Base-by-base conservation (phyloP, 2,888 invertebrate species). In the Biston stratarius region DNA sequence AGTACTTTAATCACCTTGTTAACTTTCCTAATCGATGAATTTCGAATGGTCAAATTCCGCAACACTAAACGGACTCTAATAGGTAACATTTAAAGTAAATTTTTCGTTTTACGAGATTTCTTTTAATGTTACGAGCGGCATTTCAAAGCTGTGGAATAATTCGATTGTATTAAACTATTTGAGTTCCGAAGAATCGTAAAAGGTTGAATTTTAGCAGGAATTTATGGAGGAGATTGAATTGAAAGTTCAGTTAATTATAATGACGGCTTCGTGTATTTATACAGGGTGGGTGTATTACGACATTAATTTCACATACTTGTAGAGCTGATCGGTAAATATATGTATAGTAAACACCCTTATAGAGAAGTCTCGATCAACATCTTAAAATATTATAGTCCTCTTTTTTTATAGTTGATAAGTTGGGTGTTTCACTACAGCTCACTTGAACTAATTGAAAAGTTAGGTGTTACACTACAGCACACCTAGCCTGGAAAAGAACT, bases 1-100 rank as follows among this genome's bases (percentile, higher is more conserved):
- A 73, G 71, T 68, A 69, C 75, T 75, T 76, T 77, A 75, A 83
- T 77, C 73, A 77, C 75, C 79, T 83, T 79, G 82, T 83, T 82
- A 80, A 79, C 72, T 77, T 77, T 71, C 74, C 76, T 78, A 75
- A 80, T 80, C 80, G 74, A 74, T 71, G 61, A 70, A 64, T 76
- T 73, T 72, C 68, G 63, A 77, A 74, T 73, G 75, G 78, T 77
- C 75, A 69, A 60, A 72, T 58, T 60, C 48, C 12, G 51, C 36
- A 63, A 59, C 40, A 48, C 34, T 24, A 47, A 56, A 57, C 42
- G 47, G 65, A 67, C 61, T 59, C 61, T 70, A 65, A 68, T 65
- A 60, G 58, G 61, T 68, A 61, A 58, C 48, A 34, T 57, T n/a
- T 64, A 71, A 74, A 69, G 74, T 62, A 40, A 24, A 49, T 58